Percentiles rank a stretch among this genome's conserved stretches.
Conservation (phyloP, 2,113 vertebrate genomes). For the Anarhynchus alexandrinus region DNA sequence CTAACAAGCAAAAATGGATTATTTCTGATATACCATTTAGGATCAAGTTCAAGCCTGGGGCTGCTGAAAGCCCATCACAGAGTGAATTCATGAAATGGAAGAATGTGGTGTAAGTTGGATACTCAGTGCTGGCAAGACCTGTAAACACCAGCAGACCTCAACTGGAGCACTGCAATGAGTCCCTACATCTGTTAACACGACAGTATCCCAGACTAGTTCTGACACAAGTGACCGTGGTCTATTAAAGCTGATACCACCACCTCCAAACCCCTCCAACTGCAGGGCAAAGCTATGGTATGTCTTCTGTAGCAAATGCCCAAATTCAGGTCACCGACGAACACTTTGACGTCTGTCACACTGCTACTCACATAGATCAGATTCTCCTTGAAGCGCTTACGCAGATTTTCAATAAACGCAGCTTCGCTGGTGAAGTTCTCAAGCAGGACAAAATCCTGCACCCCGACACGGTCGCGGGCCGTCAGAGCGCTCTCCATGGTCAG, state of each 20-base stretch:
- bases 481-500: constrained; percentile 96
- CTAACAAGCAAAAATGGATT: not conserved
- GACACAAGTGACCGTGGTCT: not conserved
- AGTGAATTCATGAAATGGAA: not conserved
- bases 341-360: not conserved
- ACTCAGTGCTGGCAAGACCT: not conserved
- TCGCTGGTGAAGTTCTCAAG: constrained; percentile 97
- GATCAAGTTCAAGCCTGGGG: not conserved
- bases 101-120: not conserved
- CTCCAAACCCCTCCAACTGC: not conserved
- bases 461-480: constrained; percentile 95
- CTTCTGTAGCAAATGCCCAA: not conserved
- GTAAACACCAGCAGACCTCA: not conserved
- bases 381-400: constrained; percentile 94
- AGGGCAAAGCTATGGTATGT: accelerated
- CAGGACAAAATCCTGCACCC: constrained; percentile 97
- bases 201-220: not conserved
- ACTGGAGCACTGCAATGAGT: not conserved
- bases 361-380: constrained; percentile 94
- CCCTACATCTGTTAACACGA: accelerated
- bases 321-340: not conserved
- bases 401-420: constrained; percentile 94
- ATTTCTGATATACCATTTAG: not conserved
- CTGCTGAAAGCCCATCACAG: not conserved
- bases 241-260: not conserved